Evolutionary conservation across 2,797 vertebrate genomes (phyloP), one percentile per base, ranked within the genome.

Genomic region (Eospalax fontanierii): DNA sequence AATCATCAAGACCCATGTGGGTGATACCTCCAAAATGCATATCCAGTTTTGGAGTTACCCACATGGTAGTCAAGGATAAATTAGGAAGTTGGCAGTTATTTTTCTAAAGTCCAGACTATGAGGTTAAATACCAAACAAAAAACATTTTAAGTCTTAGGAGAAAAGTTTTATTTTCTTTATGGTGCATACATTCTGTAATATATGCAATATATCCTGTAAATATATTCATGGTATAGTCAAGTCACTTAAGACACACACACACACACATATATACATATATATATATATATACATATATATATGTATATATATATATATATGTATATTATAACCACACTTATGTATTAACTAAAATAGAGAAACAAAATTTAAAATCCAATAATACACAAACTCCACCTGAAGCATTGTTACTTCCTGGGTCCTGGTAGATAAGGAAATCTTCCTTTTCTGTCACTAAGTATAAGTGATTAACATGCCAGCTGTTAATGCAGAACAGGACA

Each of bases 1-100:
- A 98, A 97, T 88, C 93, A 96, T 88, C 78, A 88, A 95, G 95
- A 94, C 87, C 54, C 80, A 95, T 93, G 95, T 89, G 43, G 46
- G 65, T 3, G 10, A 87, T 22, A 95, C 38, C 43, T 89, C 81
- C 74, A 70, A 96, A 96, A 81, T 91, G 95, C 85, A 75, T 84
- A 59, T 88, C 84, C 1, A 0, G n/a, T 97, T 96, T 95, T 86
- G 97, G 89, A 87, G 68, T 90, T 93, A 70, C n/a, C 68, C 89
- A 82, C 61, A 76, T 73, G 68, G 14, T 82, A 82, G n/a, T 74
- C 85, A 87, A 91, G 68, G 70, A 75, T 65, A 91, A 75, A 95
- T 2, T 24, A 85, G 85, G 94, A 50, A 92, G 96, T 87, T 93
- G 26, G 80, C 61, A 98, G 95, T 54, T 71, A 35, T 1, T 10